These are phyloP conservation scores for Melinaea menophilus DNA, from an alignment of 2,888 invertebrate species.

Conservation along the genomic window DNA sequence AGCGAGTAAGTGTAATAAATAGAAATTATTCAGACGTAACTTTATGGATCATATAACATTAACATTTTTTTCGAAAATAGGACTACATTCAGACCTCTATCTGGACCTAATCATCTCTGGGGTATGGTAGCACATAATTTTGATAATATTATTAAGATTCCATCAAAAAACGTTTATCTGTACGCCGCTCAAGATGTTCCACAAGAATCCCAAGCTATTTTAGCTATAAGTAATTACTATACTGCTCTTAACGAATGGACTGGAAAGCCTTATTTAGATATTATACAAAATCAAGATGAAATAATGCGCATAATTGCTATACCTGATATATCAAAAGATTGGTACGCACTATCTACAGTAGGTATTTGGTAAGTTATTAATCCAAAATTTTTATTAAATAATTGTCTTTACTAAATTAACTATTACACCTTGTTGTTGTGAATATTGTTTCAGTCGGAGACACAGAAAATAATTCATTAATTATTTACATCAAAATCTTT, in stretches of 20 bases:
- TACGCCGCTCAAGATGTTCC: constrained; percentile 51
- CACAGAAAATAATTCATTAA: no score
- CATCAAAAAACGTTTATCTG: constrained; percentile 46
- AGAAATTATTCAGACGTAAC: background rate
- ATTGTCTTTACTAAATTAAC: no score
- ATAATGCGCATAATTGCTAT: constrained; percentile 54
- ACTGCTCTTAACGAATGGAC: constrained; percentile 58
- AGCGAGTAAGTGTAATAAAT: constrained; percentile 48
- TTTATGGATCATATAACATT: constrained; percentile 11
- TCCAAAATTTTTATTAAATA: no score
- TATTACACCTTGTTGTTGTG: no score
- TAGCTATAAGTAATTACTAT: constrained; percentile 52
- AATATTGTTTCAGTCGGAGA: no score
- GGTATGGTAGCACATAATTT: constrained; percentile 64
- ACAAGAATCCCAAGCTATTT: constrained; percentile 37
- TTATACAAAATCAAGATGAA: constrained; percentile 51
- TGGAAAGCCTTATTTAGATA: constrained; percentile 47
- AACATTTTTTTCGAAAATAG: constrained; percentile 30
- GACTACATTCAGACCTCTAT: constrained; percentile 9
- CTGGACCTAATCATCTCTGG: constrained; percentile 50
- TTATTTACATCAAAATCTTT: no score
- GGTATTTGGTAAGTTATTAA: constrained; percentile 61
- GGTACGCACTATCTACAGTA: constrained; percentile 59
- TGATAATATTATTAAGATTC: constrained; percentile 42
- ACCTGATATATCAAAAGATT: constrained; percentile 57